Evolutionary conservation across 2,888 invertebrate genomes (phyloP), one percentile per base, ranked within the genome.

Genomic region (Brenthis hecate): DNA sequence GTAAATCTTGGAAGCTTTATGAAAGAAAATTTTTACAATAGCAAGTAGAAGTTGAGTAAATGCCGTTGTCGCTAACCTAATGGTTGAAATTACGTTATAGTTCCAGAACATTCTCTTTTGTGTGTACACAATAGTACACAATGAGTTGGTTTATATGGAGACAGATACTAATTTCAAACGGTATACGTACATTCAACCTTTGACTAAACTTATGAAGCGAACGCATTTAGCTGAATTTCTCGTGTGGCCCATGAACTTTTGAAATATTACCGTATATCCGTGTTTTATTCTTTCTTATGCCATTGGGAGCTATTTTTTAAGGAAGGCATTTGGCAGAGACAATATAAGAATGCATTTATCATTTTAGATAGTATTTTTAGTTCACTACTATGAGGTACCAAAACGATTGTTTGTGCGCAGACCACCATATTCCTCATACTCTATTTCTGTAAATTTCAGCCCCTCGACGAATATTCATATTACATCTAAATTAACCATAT

Each of bases 161-260:
- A 88, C 87, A 85, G 87, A 81, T 86, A 87, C 86, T 87, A 87
- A 87, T 88, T 86, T 81, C 83, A 78, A 83, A 85, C 78, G 81
- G 81, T 79, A 80, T 65, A 72, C 28, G 28, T 28, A 28, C 63
- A 54, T 70, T 70, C 79, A 76, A 75, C 54, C 60, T 60, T 76
- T 78, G 73, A 77, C 78, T 78, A 80, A 81, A 81, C 80, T 79
- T 78, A 80, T 79, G 78, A 79, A 76, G 76, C 73, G 72, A 64
- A 75, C 55, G 55, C 69, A 54, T 72, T 73, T 74, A 66, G 60
- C 28, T 56, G 53, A 47, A 68, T 63, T 63, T 61, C 69, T 63
- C 69, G 65, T 62, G 74, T 66, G 70, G 68, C 60, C 65, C 68
- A 67, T 56, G 55, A 63, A 66, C 68, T 53, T 65, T 72, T 72